A percentile compares a stretch with the other conserved stretches of the same genome.
Evolutionary conservation across 1,140 invertebrate genomes (phyloP).

Genomic region (Drosophila azteca): DNA sequence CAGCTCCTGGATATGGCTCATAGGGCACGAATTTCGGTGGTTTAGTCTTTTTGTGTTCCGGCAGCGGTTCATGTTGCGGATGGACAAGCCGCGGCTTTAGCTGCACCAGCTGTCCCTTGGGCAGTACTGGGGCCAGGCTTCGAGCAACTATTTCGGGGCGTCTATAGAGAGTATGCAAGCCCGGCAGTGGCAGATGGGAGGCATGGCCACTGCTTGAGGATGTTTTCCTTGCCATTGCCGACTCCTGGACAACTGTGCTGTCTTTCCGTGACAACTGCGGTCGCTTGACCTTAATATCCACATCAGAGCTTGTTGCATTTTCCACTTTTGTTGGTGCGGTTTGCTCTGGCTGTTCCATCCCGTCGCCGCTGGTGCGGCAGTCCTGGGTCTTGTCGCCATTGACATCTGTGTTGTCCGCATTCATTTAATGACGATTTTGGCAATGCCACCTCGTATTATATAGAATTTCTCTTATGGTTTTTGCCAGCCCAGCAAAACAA

Average conservation of each 20-base stretch:
- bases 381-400: constrained; percentile 18
- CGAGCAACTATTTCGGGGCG: constrained; percentile 54
- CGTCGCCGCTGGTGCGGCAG: constrained; percentile 85
- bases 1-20: constrained; percentile 94
- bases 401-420: constrained; percentile 17
- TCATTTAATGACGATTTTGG: constrained; percentile 37
- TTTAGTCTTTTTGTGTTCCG: constrained; percentile 86
- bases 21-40: constrained; percentile 94
- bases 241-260: constrained; percentile 54
- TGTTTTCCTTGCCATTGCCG: constrained; percentile 36
- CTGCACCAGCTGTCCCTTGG: constrained; percentile 74
- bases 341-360: constrained; percentile 84
- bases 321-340: constrained; percentile 36
- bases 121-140: constrained; percentile 66
- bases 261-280: constrained; percentile 55
- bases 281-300: constrained; percentile 33
- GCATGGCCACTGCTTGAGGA: constrained; percentile 8
- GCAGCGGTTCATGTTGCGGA: constrained; percentile 11
- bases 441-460: constrained; percentile 3
- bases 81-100: constrained; percentile 66
- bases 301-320: constrained; percentile 17
- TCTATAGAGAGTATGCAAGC: constrained; percentile 70
- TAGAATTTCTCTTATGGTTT: constrained; percentile 26
- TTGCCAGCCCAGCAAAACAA: constrained; percentile 70
- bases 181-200: constrained; percentile 55